Evolutionary conservation across 2,797 vertebrate genomes (phyloP).

Genomic region (Anas acuta): DNA sequence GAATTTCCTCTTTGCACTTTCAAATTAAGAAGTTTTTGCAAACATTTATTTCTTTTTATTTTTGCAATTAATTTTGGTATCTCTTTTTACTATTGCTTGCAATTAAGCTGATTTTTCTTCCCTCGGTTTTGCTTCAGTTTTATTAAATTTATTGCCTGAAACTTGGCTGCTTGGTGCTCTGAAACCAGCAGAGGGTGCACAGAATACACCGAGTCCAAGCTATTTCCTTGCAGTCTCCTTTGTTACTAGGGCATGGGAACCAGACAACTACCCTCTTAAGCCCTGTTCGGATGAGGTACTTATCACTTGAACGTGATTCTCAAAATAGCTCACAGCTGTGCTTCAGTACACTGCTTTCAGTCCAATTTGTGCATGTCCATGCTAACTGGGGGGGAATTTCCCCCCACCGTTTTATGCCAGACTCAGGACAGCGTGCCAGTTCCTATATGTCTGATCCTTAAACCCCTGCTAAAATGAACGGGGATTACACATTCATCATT

Average conservation of each 20-base stretch:
- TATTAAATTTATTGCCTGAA: background rate
- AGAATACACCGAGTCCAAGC: accelerated
- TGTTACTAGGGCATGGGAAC: accelerated
- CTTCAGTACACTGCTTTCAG: background rate
- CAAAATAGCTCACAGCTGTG: background rate
- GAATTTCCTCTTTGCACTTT: background rate
- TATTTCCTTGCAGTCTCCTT: background rate
- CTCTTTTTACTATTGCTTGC: background rate
- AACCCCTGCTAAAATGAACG: background rate
- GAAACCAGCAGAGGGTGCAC: slow-evolving; percentile 60
- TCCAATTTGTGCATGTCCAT: accelerated
- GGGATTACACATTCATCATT: background rate
- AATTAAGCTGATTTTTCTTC: background rate
- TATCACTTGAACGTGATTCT: background rate
- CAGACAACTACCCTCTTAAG: background rate
- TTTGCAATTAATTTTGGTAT: background rate
- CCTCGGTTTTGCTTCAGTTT: background rate
- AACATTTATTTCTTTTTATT: background rate
- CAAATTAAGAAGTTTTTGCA: background rate
- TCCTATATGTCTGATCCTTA: background rate
- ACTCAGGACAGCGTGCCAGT: background rate
- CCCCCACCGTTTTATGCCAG: background rate
- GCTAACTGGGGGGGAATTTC: background rate
- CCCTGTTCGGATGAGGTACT: background rate
- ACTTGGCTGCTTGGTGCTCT: background rate